A percentile compares a stretch with the other conserved stretches of the same genome.
Evolutionary conservation across 2,888 invertebrate genomes (phyloP).

Genomic region (Halictus ligatus): DNA sequence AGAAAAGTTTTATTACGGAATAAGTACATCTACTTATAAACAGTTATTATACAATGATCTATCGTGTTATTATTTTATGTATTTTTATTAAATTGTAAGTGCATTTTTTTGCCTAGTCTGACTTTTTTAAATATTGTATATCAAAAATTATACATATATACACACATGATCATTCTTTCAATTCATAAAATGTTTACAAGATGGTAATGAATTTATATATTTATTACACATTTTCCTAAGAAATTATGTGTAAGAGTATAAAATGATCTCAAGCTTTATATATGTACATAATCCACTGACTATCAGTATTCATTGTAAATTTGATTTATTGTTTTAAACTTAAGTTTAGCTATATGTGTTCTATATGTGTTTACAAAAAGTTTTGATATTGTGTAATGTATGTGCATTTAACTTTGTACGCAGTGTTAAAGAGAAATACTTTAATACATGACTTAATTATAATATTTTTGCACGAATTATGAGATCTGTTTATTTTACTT

Average conservation of each 20-base stretch:
- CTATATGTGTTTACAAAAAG: neutral
- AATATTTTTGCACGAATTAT: conserved; percentile 17
- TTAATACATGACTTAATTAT: conserved; percentile 12
- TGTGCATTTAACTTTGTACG: neutral
- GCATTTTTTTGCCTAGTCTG: neutral
- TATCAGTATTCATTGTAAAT: conserved; percentile 40
- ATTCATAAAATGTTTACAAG: neutral
- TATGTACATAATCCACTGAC: neutral
- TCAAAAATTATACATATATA: neutral
- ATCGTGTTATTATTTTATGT: neutral
- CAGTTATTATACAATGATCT: neutral
- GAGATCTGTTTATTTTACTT: neutral
- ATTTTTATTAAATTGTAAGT: neutral
- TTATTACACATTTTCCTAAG: conserved; percentile 4
- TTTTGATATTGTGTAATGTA: conserved; percentile 10
- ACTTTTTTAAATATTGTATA: neutral
- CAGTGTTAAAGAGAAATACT: conserved; percentile 6
- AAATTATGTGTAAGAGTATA: conserved; percentile 23
- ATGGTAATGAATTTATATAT: conserved; percentile 17
- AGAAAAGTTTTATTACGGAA: neutral
- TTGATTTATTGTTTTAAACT: conserved; percentile 10
- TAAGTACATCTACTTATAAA: neutral
- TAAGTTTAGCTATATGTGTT: conserved; percentile 25
- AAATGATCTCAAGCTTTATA: conserved; percentile 31
- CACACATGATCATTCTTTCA: neutral